Base-by-base conservation (phyloP, 2,113 vertebrate species). In the Paradoxurus hermaphroditus region DNA sequence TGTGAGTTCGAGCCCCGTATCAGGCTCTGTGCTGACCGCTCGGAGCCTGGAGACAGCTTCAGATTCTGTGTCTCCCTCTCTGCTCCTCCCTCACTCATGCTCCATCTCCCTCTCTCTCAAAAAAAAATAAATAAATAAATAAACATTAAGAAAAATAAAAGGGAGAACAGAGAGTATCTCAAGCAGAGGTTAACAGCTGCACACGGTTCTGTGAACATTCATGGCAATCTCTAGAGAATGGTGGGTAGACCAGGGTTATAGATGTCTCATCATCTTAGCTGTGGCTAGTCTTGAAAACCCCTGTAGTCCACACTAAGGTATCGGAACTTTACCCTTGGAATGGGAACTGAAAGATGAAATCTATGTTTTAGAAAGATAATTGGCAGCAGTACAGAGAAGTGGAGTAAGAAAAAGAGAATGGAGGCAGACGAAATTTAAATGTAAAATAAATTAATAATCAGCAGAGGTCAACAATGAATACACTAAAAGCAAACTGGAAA, bases 401-500 rank as follows among this genome's bases (percentile, higher is more conserved):
- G 29, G 29, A 78, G 1, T 41, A 86, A 78, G 59, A 73, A 89
- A 87, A 85, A 63, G 51, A 82, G 27, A 90, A 94, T 9, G 21
- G 21, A 94, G 23, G 59, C 7, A 82, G 53, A 78, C 27, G 44
- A 59, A 84, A 88, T 73, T 91, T 91, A 82, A 97, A 95, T 70
- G 39, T 27, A 72, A 95, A 92, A 78, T 0, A 96, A 12, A 97
- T 75, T 59, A 91, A 91, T 25, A 70, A 86, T 15, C 16, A 92
- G 34, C 3, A 79, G 25, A 56, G 14, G 16, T 41, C 46, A 97
- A 68, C 34, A 90, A 62, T 5, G 6, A 82, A 85, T 41, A 72
- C 0, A 78, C 49, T 83, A 34, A 94, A 83, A 78, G 18, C 34
- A 79, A 1, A 75, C 0, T 85, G 16, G 23, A 92, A 77, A 96